These are phyloP conservation scores for Metalampra italica DNA, from an alignment of 2,888 invertebrate species.

Conservation along the genomic window DNA sequence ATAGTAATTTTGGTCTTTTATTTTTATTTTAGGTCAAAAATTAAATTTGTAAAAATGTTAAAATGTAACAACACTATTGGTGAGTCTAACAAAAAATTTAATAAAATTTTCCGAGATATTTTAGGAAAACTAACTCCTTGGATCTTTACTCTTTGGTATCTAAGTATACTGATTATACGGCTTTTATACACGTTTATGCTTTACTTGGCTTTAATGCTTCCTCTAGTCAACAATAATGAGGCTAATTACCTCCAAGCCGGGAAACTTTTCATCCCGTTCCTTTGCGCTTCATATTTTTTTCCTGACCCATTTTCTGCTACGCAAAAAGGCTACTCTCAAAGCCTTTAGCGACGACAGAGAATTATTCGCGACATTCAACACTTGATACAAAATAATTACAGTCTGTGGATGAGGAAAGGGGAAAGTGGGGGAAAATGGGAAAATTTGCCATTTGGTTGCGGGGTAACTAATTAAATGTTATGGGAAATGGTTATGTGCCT, in stretches of 20 bases:
- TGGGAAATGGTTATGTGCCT: not conserved
- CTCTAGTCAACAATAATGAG: slow-evolving; percentile 1
- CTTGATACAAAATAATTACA: slow-evolving; percentile 9
- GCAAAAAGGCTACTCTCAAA: not conserved
- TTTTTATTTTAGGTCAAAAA: too few relatives aligned
- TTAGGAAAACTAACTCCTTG: too few relatives aligned
- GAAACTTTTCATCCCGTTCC: not conserved
- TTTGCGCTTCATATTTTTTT: not conserved
- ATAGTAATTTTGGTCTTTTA: too few relatives aligned
- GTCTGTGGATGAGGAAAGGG: not conserved
- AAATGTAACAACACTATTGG: too few relatives aligned
- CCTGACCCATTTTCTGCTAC: not conserved
- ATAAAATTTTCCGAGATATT: too few relatives aligned
- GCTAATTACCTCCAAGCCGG: not conserved
- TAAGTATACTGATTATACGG: too few relatives aligned
- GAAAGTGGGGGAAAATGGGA: not conserved
- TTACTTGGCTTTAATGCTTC: not conserved
- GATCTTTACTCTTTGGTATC: too few relatives aligned
- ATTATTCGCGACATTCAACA: slow-evolving; percentile 9
- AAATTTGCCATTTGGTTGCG: slow-evolving; percentile 1
- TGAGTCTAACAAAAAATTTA: too few relatives aligned
- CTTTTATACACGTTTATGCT: not conserved
- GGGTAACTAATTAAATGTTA: not conserved
- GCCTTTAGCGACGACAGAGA: not conserved
- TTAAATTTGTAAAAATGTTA: too few relatives aligned